Evolutionary conservation across 2,113 vertebrate species (phyloP), one percentile per base, ranked within the genome.

Genomic region (Rhinolophus ferrumequinum): DNA sequence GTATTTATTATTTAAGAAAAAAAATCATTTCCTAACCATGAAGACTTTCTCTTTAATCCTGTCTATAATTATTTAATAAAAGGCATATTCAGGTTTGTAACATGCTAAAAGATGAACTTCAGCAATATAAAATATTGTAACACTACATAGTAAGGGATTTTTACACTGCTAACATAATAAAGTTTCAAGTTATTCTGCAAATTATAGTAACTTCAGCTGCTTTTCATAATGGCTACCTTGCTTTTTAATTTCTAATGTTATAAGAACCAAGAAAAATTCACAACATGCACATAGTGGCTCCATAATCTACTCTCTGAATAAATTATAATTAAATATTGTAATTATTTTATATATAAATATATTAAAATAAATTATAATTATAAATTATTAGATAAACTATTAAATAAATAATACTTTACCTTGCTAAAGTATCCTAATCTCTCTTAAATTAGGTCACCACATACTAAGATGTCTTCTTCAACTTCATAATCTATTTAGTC

Each of bases 31-130:
- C 72, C 47, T 86, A 95, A 86, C 21, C 47, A 95, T 54, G 86
- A 88, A 88, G 28, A 58, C 33, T 67, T 88, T 90, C 52, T 90
- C 85, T 93, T 88, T 60, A 72, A 82, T 41, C 14, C 58, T 85
- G 18, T 73, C 44, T 95, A 84, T 70, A 89, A 69, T 69, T 91
- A 60, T 21, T 88, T 91, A 69, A 89, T 72, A 81, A 96, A 91
- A 73, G 35, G 38, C 64, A 93, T 79, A 60, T 72, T 85, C 12
- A 28, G 13, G 33, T 64, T 44, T 86, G 47, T 62, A 95, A 93
- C 8, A 56, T 14, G 60, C 11, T 81, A 62, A 88, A 81, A 89
- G 33, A 87, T 84, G 15, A 44, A 62, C 26, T 52, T 96, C 6
- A 24, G 76, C 24, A 83, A 66, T 64, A 75, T 18, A 81, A 88